These are phyloP conservation scores for Cyprinodon diabolis DNA, from an alignment of 2,797 vertebrate genomes.

Conservation along the genomic window DNA sequence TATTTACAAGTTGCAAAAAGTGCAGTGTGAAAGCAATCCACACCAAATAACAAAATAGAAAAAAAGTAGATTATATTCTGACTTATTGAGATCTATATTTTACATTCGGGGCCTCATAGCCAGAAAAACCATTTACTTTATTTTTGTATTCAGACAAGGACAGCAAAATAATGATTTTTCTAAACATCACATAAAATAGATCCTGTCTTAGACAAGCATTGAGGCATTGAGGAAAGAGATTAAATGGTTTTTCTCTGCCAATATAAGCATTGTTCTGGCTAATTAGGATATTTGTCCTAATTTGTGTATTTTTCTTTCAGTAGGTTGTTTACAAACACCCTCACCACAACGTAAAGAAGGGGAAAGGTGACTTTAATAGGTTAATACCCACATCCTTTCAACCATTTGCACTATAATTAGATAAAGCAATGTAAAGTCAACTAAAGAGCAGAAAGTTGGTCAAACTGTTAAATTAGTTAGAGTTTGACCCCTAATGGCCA, in stretches of 20 bases:
- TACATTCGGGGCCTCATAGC: constrained; percentile 2
- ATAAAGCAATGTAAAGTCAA: constrained; percentile 22
- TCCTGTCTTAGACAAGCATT: constrained; percentile 30
- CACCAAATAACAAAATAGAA: not conserved
- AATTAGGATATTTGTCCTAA: constrained; percentile 57
- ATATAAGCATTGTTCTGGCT: constrained; percentile 49
- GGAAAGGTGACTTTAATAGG: constrained; percentile 35
- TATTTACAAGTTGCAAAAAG: no score
- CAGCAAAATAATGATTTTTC: constrained; percentile 21
- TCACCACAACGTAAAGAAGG: constrained; percentile 31
- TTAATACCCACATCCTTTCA: constrained; percentile 20
- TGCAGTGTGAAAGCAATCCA: no score
- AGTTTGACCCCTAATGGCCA: constrained; percentile 15
- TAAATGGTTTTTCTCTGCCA: constrained; percentile 41
- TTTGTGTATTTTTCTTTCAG: constrained; percentile 50
- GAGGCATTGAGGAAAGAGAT: constrained; percentile 49
- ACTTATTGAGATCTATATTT: not conserved
- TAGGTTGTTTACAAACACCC: constrained; percentile 64
- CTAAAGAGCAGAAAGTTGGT: not conserved
- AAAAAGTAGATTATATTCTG: not conserved
- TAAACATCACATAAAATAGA: constrained; percentile 21
- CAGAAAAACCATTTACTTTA: constrained; percentile 8
- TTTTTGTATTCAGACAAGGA: constrained; percentile 16
- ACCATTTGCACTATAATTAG: constrained; percentile 18
- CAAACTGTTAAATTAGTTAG: constrained; percentile 3